Conservation (phyloP, 2,888 invertebrate species). For the Pseudococcus jackbeardsleyi region DNA sequence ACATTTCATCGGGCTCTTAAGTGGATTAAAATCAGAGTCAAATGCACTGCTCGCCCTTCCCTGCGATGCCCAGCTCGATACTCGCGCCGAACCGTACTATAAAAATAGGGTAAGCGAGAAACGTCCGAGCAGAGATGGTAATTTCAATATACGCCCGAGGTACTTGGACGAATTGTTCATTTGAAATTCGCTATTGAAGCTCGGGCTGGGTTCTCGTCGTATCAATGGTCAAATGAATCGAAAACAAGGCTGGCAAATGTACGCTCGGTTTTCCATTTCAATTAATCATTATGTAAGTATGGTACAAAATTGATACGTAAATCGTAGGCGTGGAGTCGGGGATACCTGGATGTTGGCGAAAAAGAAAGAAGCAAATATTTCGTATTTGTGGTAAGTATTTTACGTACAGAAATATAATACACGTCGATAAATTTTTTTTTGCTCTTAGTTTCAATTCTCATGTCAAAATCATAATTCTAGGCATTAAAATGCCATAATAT, state of each 20-base stretch:
- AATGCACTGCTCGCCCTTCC: background rate
- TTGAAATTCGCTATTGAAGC: background rate
- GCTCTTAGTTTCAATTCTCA: too few relatives aligned
- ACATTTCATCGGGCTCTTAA: slow-evolving; percentile 47
- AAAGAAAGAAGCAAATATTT: too few relatives aligned
- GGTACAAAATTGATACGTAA: background rate
- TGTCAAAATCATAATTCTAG: too few relatives aligned
- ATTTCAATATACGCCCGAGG: slow-evolving; percentile 13
- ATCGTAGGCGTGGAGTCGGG: too few relatives aligned
- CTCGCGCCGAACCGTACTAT: background rate
- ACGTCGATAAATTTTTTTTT: too few relatives aligned
- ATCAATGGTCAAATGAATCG: slow-evolving; percentile 27
- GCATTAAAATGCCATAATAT: too few relatives aligned
- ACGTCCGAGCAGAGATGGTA: background rate
- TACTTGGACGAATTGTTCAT: slow-evolving; percentile 16
- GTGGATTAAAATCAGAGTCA: slow-evolving; percentile 47
- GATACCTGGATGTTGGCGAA: too few relatives aligned
- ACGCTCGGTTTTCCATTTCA: background rate
- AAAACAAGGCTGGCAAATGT: background rate
- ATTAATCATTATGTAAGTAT: slow-evolving; percentile 7
- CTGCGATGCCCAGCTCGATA: background rate
- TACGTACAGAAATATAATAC: too few relatives aligned
- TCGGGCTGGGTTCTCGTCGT: background rate
- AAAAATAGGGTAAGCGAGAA: background rate
- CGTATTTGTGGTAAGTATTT: too few relatives aligned